Conservation (phyloP, 2,888 invertebrate species). For the Galerucella calmariensis region DNA sequence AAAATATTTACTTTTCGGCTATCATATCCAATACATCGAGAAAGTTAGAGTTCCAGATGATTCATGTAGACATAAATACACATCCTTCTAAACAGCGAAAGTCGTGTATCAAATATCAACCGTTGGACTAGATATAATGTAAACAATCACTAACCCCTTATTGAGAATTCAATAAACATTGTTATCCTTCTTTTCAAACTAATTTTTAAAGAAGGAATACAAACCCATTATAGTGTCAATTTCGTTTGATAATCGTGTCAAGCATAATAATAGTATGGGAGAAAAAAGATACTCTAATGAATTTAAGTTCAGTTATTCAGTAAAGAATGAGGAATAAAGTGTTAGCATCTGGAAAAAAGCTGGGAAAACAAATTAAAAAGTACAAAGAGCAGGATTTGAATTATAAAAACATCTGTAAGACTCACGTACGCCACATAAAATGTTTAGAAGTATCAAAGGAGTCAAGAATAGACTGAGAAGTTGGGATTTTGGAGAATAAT, state of each 20-base stretch:
- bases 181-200: constrained; percentile 4
- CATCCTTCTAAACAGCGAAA: not conserved
- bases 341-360: no score
- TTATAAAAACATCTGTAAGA: no score
- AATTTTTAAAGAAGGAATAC: not conserved
- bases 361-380: no score
- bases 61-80: constrained; percentile 1
- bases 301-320: no score
- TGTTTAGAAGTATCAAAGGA: no score
- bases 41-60: not conserved
- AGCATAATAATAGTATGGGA: no score
- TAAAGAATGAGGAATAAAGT: no score
- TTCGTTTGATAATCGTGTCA: not conserved
- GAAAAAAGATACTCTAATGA: no score
- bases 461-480: no score
- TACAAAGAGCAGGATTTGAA: no score
- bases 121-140: not conserved
- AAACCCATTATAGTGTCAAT: not conserved
- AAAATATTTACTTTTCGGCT: not conserved
- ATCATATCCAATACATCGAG: not conserved
- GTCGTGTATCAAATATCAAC: not conserved
- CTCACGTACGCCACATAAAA: no score
- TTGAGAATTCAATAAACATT: constrained; percentile 1
- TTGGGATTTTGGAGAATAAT: no score
- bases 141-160: not conserved